Conservation (phyloP, 2,797 vertebrate species). For the Ciconia nigra region DNA sequence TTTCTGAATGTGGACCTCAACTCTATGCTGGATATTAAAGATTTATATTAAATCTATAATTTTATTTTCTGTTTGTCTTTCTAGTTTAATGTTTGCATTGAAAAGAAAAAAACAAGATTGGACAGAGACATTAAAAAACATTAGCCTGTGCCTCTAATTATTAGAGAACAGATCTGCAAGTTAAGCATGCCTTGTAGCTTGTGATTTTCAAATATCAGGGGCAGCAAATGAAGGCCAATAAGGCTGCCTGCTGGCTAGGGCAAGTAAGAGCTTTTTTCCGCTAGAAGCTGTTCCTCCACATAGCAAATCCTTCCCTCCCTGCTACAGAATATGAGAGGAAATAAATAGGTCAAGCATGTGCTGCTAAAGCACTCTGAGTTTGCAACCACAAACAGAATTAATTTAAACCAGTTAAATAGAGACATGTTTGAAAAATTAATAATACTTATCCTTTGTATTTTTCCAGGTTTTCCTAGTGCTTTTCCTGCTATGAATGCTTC, state of each 20-base stretch:
- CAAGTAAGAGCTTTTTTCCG: neutral
- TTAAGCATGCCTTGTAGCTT: neutral
- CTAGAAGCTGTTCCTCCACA: neutral
- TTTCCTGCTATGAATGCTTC: neutral
- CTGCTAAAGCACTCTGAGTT: neutral
- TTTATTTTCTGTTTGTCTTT: neutral
- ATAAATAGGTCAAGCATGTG: constrained; percentile 4
- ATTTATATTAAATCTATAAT: neutral
- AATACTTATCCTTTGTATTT: neutral
- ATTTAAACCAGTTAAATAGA: neutral
- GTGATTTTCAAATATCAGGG: neutral
- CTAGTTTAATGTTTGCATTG: neutral
- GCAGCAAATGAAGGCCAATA: neutral
- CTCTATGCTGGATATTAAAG: neutral
- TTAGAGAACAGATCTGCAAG: neutral
- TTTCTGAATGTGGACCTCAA: neutral
- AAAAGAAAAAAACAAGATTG: neutral
- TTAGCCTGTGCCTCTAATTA: neutral
- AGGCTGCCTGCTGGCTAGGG: neutral
- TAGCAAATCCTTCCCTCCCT: neutral
- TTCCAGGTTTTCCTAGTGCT: neutral
- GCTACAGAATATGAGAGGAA: neutral
- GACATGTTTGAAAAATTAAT: neutral
- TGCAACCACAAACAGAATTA: neutral
- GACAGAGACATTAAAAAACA: neutral